These are phyloP conservation scores for Gymnodraco acuticeps DNA, from an alignment of 2,797 vertebrate genomes.

Conservation along the genomic window DNA sequence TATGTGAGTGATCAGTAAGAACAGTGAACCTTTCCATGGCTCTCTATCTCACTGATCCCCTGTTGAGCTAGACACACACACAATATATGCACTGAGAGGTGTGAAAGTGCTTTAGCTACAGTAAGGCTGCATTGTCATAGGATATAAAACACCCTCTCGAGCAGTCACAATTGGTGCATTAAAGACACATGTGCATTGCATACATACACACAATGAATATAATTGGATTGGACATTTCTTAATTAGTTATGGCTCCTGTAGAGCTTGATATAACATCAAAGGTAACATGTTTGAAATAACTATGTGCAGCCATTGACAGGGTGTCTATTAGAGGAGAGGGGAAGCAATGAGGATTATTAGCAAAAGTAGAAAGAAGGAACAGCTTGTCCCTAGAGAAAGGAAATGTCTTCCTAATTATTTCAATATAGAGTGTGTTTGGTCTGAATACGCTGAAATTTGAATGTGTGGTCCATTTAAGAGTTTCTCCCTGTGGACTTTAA, in stretches of 20 bases:
- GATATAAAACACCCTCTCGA: conserved; percentile 22
- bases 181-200: background rate
- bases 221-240: conserved; percentile 5
- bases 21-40: conserved; percentile 26
- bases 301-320: conserved; percentile 39
- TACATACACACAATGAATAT: conserved; percentile 16
- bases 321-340: conserved; percentile 34
- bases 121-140: conserved; percentile 38
- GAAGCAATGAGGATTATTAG: conserved; percentile 44
- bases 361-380: conserved; percentile 30
- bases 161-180: background rate
- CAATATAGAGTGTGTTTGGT: conserved; percentile 26
- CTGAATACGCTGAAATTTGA: conserved; percentile 24
- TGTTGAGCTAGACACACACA: conserved; percentile 16
- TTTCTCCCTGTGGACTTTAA: conserved; percentile 35
- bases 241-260: conserved; percentile 27
- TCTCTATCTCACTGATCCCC: conserved; percentile 27
- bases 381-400: conserved; percentile 24
- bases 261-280: conserved; percentile 31
- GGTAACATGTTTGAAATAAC: conserved; percentile 32
- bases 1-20: conserved; percentile 3
- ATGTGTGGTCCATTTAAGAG: conserved; percentile 14
- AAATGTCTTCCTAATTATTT: conserved; percentile 49
- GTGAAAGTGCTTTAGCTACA: conserved; percentile 46
- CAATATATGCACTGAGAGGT: conserved; percentile 34